phyloP scores from a whole-genome alignment of 2,797 vertebrate genomes.

The Ambastaia sidthimunki region DNA sequence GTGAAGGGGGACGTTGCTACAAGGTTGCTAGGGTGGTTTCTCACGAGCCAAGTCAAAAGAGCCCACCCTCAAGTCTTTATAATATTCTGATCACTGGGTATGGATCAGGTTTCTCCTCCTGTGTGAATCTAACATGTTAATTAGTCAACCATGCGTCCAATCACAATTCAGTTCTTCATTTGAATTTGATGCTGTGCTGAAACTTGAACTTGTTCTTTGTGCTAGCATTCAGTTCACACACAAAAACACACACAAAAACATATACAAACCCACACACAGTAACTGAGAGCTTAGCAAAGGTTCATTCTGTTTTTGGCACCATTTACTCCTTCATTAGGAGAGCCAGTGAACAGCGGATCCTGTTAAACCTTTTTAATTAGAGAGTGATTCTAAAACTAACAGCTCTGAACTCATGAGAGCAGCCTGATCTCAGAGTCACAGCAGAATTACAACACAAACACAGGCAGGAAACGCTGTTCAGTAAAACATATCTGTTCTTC shows the following conservation, averaged over 20 bases:
- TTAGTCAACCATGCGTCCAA: no score
- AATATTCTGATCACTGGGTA: neutral
- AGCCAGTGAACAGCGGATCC: slow-evolving; percentile 42
- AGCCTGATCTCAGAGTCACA: slow-evolving; percentile 43
- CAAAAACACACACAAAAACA: no score
- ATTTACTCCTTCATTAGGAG: slow-evolving; percentile 54
- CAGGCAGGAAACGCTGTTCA: neutral
- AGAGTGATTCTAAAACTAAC: slow-evolving; percentile 53
- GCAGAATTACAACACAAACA: neutral
- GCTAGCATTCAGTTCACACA: neutral
- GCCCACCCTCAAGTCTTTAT: neutral
- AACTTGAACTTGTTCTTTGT: neutral
- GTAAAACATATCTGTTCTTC: neutral
- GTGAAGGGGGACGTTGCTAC: neutral
- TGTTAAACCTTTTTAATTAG: slow-evolving; percentile 56
- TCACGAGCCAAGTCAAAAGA: neutral
- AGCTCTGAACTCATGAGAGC: slow-evolving; percentile 49
- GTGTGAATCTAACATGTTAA: neutral
- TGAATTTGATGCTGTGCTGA: neutral
- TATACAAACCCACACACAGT: neutral
- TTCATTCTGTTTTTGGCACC: slow-evolving; percentile 51
- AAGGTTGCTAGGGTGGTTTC: neutral
- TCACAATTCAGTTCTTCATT: neutral
- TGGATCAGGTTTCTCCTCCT: neutral
- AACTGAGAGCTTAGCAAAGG: neutral